A percentile compares a stretch with the other conserved stretches of the same genome.
These are phyloP conservation scores for Baryphthengus martii DNA, from an alignment of 2,113 vertebrate species.

Conservation along the genomic window DNA sequence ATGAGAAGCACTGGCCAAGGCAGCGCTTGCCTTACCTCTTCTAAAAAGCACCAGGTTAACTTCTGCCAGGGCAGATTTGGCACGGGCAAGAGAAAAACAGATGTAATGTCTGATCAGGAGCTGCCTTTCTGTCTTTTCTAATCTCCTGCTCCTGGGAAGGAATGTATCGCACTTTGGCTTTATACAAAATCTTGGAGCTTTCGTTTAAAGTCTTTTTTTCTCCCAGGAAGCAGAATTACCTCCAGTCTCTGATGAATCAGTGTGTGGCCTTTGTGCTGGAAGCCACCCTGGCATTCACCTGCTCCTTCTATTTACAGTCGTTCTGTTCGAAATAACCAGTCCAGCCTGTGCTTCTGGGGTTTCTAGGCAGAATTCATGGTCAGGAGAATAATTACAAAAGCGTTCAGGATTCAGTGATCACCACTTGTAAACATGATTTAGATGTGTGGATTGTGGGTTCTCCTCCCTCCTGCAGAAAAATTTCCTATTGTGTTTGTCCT, in stretches of 20 bases:
- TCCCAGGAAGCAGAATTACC: neutral
- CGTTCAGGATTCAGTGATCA: neutral
- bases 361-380: neutral
- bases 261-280: neutral
- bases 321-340: neutral
- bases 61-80: neutral
- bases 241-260: neutral
- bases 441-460: neutral
- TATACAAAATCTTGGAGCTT: neutral
- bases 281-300: neutral
- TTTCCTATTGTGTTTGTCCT: neutral
- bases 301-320: neutral
- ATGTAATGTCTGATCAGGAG: neutral
- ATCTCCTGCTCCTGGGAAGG: neutral
- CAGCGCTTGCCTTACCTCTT: neutral
- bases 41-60: neutral
- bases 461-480: accelerated
- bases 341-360: neutral
- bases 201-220: neutral
- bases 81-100: neutral
- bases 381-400: neutral
- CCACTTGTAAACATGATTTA: neutral
- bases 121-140: neutral
- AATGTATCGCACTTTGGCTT: neutral
- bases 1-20: neutral